Conservation (phyloP, 1,140 invertebrate species). For the Drosophila tristis region DNA sequence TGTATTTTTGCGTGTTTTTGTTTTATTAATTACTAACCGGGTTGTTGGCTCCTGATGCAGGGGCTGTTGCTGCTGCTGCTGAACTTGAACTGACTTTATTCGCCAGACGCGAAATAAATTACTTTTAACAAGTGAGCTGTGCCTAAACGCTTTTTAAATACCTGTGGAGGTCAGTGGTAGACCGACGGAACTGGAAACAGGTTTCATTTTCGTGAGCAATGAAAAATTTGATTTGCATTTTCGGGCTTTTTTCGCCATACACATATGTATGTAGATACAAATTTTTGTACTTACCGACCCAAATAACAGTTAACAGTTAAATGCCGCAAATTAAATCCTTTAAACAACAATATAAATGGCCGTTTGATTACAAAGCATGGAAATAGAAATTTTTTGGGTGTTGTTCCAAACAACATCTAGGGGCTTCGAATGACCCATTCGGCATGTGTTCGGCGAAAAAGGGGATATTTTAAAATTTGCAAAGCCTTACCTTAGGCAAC, state of each 20-base stretch:
- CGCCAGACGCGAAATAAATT: slow-evolving; percentile 44
- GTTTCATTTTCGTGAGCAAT: slow-evolving; percentile 60
- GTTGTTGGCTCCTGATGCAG: slow-evolving; percentile 56
- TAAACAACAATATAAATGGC: too few species aligned
- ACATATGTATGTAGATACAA: neutral
- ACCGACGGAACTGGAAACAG: slow-evolving; percentile 48
- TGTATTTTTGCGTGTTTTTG: slow-evolving; percentile 8
- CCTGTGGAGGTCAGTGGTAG: slow-evolving; percentile 65
- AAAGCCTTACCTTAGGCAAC: slow-evolving; percentile 33
- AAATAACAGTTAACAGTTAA: neutral
- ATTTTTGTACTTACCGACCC: slow-evolving; percentile 4
- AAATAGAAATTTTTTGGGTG: too few species aligned
- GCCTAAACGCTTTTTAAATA: slow-evolving; percentile 50
- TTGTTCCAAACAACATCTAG: neutral
- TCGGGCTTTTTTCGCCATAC: slow-evolving; percentile 4
- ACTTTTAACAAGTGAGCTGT: slow-evolving; percentile 45
- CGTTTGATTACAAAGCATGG: too few species aligned
- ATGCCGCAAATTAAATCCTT: neutral
- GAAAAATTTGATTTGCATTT: slow-evolving; percentile 56
- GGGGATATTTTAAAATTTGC: slow-evolving; percentile 47
- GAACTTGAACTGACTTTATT: slow-evolving; percentile 56
- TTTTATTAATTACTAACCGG: slow-evolving; percentile 41
- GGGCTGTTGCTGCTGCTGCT: slow-evolving; percentile 23
- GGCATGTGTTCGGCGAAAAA: slow-evolving; percentile 42
- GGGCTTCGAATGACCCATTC: slow-evolving; percentile 8